Evolutionary conservation across 2,113 vertebrate species (phyloP), one percentile per base, ranked within the genome.

Genomic region (Trachemys scripta): DNA sequence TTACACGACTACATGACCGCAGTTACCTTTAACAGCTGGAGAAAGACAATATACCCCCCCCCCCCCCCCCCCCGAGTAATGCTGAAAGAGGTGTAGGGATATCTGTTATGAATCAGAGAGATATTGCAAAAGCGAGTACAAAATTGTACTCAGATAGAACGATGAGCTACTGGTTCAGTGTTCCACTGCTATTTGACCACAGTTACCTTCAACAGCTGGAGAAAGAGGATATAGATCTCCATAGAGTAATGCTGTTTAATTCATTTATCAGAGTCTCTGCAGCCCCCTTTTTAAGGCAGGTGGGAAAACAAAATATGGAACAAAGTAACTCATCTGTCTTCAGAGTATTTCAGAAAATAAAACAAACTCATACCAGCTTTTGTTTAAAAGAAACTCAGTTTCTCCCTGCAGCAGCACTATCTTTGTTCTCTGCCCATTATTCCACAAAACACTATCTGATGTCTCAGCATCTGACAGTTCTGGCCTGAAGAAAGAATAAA

Each of bases 361-460:
- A 90, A 45, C 3, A 80, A 89, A 6, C 38, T 38, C 82, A 62
- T 79, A 19, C 53, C 9, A 72, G 45, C 10, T n/a, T 79, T 47
- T 75, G 51, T 25, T 27, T n/a, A 22, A 78, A 89, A 57, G 29
- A 9, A 83, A 31, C 25, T 11, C 17, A 4, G 82, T 6, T 80
- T 76, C 47, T 29, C 27, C 50, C 4, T 5, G 19, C 6, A 0
- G 1, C 79, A 51, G 84, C 4, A 65, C 35, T n/a, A 29, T 42
- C 38, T 75, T 75, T 75, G 69, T 38, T 12, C n/a, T 17, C 79
- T 50, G 35, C 29, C 14, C 1, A 27, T 80, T 0, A 0, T 78
- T 89, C 59, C 49, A 10, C 42, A 69, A 6, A n/a, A 35, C 45
- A 87, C 78, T 3, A 0, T 7, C 87, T 22, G 31, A 51, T 6